phyloP scores from a whole-genome alignment of 2,797 vertebrate genomes.

The Anomalospiza imberbis region DNA sequence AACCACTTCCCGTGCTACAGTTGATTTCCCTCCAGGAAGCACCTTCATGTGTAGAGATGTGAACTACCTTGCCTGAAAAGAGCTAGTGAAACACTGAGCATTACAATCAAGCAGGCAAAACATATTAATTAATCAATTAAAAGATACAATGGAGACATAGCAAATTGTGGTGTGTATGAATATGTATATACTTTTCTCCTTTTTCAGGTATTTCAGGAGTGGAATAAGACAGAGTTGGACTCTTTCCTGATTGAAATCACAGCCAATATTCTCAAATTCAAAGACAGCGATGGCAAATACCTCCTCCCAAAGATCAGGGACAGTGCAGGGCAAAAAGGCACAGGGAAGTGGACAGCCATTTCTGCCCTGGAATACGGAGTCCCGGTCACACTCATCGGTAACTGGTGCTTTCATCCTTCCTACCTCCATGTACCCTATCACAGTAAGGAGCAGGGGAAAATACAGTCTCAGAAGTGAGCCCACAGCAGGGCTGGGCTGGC shows the following conservation, averaged over 20 bases:
- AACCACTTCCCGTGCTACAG: not conserved
- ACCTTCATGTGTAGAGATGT: not conserved
- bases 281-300: conserved; percentile 79
- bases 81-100: not conserved
- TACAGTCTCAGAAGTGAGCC: not conserved
- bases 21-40: not conserved
- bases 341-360: conserved; percentile 97
- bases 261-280: conserved; percentile 90
- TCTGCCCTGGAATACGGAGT: conserved; percentile 93
- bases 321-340: conserved; percentile 97
- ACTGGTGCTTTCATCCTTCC: not conserved
- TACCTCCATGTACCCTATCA: not conserved
- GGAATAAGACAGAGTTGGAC: conserved; percentile 97
- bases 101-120: not conserved
- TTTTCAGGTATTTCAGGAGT: conserved; percentile 84
- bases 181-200: not conserved
- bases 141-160: not conserved
- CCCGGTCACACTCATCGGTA: conserved; percentile 96
- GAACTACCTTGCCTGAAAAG: not conserved
- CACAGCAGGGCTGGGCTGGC: not conserved
- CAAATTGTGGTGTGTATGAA: not conserved
- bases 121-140: not conserved
- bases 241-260: conserved; percentile 99
- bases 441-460: not conserved
- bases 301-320: conserved; percentile 94